Evolutionary conservation across 2,797 vertebrate genomes (phyloP).

Genomic region (Tragelaphus oryx): DNA sequence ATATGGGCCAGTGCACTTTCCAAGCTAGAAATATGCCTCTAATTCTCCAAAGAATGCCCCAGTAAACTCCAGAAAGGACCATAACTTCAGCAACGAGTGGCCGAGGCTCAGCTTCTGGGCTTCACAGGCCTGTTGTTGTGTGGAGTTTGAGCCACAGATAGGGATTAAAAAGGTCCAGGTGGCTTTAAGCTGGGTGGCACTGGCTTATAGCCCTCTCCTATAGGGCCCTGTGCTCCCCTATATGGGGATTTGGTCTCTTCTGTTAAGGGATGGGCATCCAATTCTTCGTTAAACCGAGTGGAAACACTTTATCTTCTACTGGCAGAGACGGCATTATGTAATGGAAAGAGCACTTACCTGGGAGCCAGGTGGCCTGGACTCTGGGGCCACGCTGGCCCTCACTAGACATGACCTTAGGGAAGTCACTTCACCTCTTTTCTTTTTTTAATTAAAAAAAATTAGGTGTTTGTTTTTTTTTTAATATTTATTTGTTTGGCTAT

Average conservation of each 20-base stretch:
- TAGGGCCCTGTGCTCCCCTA: neutral
- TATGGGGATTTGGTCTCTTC: neutral
- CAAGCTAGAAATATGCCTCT: slow-evolving; percentile 10
- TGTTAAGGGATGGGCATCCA: neutral
- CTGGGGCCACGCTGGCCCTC: neutral
- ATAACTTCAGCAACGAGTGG: neutral
- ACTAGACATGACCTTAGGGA: neutral
- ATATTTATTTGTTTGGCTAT: neutral
- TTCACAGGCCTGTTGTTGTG: neutral
- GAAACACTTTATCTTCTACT: neutral
- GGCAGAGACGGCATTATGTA: neutral
- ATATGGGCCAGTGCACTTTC: slow-evolving; percentile 23
- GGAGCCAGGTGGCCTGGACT: neutral
- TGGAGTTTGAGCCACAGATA: neutral
- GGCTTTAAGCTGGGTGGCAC: neutral
- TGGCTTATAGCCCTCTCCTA: neutral
- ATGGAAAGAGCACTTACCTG: neutral
- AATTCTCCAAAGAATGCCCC: neutral
- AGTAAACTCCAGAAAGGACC: neutral
- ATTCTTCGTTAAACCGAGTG: neutral
- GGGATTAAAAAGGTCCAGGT: neutral
- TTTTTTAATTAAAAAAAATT: neutral
- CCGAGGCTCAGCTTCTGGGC: neutral
- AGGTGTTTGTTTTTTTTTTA: neutral
- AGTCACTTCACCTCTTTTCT: neutral